phyloP scores from a whole-genome alignment of 1,140 invertebrate genomes.

The Diorhabda carinulata region DNA sequence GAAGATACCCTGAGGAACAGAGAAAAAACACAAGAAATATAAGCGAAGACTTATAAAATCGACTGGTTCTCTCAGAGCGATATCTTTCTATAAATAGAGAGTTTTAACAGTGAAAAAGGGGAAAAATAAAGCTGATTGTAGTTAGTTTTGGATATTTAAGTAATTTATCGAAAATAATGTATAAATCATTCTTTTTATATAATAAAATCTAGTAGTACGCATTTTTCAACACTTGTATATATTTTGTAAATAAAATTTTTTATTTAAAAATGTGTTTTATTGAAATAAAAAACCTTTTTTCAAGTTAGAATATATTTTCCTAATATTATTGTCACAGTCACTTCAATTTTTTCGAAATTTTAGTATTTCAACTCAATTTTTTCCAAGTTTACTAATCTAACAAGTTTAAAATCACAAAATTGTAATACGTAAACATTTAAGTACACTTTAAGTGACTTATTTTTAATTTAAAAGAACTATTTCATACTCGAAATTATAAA shows the following conservation, averaged over 20 bases:
- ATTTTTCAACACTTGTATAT: no score
- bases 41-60: neutral
- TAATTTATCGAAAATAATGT: no score
- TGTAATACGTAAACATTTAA: neutral
- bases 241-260: no score
- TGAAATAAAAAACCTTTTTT: slow-evolving; percentile 1
- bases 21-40: neutral
- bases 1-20: slow-evolving; percentile 14
- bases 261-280: no score
- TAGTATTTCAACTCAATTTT: neutral
- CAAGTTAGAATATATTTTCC: slow-evolving; percentile 16
- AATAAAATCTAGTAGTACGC: no score
- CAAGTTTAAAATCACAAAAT: neutral
- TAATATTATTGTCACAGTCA: slow-evolving; percentile 31
- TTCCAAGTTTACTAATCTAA: neutral
- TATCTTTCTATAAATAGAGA: neutral
- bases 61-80: neutral
- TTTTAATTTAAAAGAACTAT: no score
- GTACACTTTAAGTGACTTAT: neutral
- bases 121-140: no score
- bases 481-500: neutral
- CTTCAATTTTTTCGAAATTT: slow-evolving; percentile 14
- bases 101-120: neutral
- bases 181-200: no score
- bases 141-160: no score